phyloP scores from a whole-genome alignment of 2,888 invertebrate genomes.

The Rotaria socialis region DNA sequence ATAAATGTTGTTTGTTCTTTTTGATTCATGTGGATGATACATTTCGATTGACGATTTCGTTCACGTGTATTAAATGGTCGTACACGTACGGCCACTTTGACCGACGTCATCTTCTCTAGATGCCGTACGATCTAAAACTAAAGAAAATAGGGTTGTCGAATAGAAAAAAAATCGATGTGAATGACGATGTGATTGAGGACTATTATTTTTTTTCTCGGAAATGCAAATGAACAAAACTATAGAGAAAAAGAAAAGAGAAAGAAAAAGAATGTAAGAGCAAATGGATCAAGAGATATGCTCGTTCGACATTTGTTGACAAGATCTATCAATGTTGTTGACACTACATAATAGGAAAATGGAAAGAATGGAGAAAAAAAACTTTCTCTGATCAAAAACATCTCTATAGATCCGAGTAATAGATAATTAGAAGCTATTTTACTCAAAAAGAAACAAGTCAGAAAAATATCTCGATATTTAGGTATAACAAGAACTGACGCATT shows the following conservation, averaged over 20 bases:
- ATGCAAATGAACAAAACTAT: not conserved
- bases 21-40: constrained; percentile 62
- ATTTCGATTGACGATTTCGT: constrained; percentile 60
- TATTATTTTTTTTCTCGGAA: not conserved
- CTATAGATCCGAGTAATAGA: not conserved
- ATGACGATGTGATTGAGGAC: not conserved
- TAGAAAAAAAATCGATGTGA: not conserved
- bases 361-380: not conserved
- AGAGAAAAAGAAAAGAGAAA: not conserved
- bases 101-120: constrained; percentile 8
- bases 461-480: not conserved
- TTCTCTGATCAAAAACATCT: not conserved
- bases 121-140: not conserved
- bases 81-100: constrained; percentile 46
- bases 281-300: not conserved
- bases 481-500: too few relatives aligned
- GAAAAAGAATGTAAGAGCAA: not conserved
- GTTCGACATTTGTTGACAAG: too few relatives aligned
- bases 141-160: not conserved
- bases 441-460: not conserved
- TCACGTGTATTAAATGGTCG: constrained; percentile 46
- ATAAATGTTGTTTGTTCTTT: constrained; percentile 47
- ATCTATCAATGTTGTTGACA: not conserved
- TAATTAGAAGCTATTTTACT: not conserved
- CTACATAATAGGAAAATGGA: not conserved